phyloP scores from a whole-genome alignment of 2,113 vertebrate species.

The Jaculus jaculus region DNA sequence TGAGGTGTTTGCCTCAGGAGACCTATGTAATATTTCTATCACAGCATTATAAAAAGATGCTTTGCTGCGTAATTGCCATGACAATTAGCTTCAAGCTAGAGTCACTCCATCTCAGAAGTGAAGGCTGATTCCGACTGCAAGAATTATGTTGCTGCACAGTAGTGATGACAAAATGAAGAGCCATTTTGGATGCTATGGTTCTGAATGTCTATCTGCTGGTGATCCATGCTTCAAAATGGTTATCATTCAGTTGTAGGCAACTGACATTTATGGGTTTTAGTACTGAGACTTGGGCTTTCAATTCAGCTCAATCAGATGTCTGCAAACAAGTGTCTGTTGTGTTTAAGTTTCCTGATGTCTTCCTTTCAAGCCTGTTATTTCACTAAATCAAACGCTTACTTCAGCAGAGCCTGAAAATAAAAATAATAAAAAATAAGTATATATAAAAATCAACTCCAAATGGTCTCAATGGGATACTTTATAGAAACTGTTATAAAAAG shows the following conservation, averaged over 20 bases:
- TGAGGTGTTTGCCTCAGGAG: neutral
- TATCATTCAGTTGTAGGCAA: constrained; percentile 78
- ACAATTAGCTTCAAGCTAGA: constrained; percentile 49
- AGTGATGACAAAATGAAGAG: constrained; percentile 53
- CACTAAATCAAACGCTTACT: constrained; percentile 80
- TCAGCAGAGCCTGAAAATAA: constrained; percentile 74
- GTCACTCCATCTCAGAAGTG: neutral
- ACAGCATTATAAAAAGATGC: constrained; percentile 18
- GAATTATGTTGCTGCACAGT: neutral
- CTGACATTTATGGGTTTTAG: constrained; percentile 77
- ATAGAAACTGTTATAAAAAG: constrained; percentile 56
- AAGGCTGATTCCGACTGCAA: neutral
- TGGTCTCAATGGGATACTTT: constrained; percentile 71
- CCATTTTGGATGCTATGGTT: constrained; percentile 57
- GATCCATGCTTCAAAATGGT: constrained; percentile 66
- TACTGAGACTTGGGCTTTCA: constrained; percentile 70
- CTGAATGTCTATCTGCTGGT: constrained; percentile 69
- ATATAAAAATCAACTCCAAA: constrained; percentile 69
- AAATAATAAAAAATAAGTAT: neutral
- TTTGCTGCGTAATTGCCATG: neutral
- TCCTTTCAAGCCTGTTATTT: constrained; percentile 82
- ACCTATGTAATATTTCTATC: neutral
- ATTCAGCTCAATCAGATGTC: constrained; percentile 77
- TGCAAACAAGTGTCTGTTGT: constrained; percentile 79
- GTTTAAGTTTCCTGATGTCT: constrained; percentile 76